A percentile compares a stretch with the other conserved stretches of the same genome.
phyloP scores from a whole-genome alignment of 37 sponge, comb jelly and placozoan species.

The Cladorhizidae sp. region DNA sequence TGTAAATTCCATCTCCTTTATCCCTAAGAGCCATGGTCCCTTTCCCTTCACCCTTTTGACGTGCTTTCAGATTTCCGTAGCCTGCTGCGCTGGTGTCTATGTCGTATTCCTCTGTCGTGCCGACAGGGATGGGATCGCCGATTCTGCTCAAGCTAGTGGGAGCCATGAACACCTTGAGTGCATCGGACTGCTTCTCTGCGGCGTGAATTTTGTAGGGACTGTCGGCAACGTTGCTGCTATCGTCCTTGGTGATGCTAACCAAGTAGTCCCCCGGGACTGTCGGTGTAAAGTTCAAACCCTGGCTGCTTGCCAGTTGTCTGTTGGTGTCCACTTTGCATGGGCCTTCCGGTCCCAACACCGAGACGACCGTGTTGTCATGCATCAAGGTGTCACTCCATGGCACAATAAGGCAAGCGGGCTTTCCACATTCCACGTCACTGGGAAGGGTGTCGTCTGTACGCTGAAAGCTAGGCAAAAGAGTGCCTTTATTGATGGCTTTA shows the following conservation, averaged over 20 bases:
- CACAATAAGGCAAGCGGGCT: constrained; percentile 30
- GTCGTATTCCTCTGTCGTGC: constrained; percentile 30
- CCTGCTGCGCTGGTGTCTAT: constrained; percentile 73
- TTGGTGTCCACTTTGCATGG: constrained; percentile 2
- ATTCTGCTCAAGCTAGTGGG: constrained; percentile 26
- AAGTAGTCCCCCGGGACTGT: constrained; percentile 28
- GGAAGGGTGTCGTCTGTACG: background rate
- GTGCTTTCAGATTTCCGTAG: constrained; percentile 57
- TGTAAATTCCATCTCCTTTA: constrained; percentile 33
- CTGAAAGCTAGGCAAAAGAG: background rate
- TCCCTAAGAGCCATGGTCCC: constrained; percentile 23
- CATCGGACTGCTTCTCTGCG: constrained; percentile 14
- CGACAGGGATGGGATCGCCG: constrained; percentile 24
- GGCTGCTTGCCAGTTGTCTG: background rate
- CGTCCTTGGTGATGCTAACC: constrained; percentile 13
- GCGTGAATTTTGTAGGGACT: constrained; percentile 41
- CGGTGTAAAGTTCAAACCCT: constrained; percentile 26
- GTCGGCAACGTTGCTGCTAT: background rate
- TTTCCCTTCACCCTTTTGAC: constrained; percentile 36
- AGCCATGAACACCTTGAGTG: constrained; percentile 48
- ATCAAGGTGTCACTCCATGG: background rate
- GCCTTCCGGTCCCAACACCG: constrained; percentile 20
- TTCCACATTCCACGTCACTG: constrained; percentile 21
- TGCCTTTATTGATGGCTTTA: constrained; percentile 9
- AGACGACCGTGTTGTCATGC: background rate